These are phyloP conservation scores for Drosophila nr. perissopoda DNA, from an alignment of 2,888 invertebrate species.

Conservation along the genomic window DNA sequence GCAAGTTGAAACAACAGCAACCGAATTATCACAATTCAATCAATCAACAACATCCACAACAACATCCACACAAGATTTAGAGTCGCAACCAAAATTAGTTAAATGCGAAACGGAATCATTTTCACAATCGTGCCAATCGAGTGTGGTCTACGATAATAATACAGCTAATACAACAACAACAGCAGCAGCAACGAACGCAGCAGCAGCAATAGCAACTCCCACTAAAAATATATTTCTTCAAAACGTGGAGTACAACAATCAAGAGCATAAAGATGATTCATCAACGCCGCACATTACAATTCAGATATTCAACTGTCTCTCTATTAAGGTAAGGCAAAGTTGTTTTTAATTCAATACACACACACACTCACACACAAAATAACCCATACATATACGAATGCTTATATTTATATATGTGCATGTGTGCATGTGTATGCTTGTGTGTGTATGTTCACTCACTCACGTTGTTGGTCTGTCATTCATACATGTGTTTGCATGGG, in stretches of 20 bases:
- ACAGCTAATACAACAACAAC: slow-evolving; percentile 42
- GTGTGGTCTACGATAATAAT: slow-evolving; percentile 37
- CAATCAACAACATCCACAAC: slow-evolving; percentile 23
- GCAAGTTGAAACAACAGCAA: slow-evolving; percentile 47
- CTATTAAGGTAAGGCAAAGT: slow-evolving; percentile 89
- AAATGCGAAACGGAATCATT: slow-evolving; percentile 33
- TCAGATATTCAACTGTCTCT: slow-evolving; percentile 91
- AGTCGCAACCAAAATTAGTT: slow-evolving; percentile 32
- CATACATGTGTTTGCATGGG: slow-evolving; percentile 30
- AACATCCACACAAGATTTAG: slow-evolving; percentile 28
- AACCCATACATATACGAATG: slow-evolving; percentile 24
- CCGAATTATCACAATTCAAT: slow-evolving; percentile 52
- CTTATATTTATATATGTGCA: slow-evolving; percentile 22
- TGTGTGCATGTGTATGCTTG: slow-evolving; percentile 16
- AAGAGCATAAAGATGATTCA: slow-evolving; percentile 81
- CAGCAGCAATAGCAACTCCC: slow-evolving; percentile 4
- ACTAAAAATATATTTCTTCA: slow-evolving; percentile 39
- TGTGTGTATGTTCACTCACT: slow-evolving; percentile 16
- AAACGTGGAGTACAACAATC: slow-evolving; percentile 59
- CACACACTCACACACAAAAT: slow-evolving; percentile 8
- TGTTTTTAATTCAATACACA: slow-evolving; percentile 70
- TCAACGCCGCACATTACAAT: slow-evolving; percentile 85
- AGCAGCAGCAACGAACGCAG: not conserved
- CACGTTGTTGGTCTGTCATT: slow-evolving; percentile 46
- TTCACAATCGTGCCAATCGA: slow-evolving; percentile 39